Evolutionary conservation across 2,797 vertebrate species (phyloP).

Genomic region (Peromyscus aztecus): DNA sequence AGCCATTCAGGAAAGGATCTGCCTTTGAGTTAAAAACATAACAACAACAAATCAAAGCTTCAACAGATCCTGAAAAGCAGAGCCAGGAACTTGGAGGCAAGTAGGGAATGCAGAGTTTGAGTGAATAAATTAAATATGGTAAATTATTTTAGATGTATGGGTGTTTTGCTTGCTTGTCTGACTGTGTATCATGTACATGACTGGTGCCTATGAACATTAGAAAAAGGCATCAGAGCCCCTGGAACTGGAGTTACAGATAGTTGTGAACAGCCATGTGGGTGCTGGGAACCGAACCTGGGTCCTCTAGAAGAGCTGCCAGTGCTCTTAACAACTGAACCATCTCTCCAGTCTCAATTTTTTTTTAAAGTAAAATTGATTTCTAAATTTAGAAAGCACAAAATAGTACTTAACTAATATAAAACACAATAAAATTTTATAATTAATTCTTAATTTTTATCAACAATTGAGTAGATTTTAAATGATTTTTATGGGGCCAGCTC

Average conservation of each 20-base stretch:
- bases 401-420: conserved; percentile 3
- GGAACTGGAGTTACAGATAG: neutral
- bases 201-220: neutral
- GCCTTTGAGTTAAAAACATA: neutral
- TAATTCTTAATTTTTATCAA: conserved; percentile 46
- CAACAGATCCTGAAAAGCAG: neutral
- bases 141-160: neutral
- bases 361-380: conserved; percentile 31
- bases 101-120: conserved; percentile 20
- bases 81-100: neutral
- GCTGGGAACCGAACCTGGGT: neutral
- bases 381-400: conserved; percentile 22
- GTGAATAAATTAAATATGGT: neutral
- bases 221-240: neutral
- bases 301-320: neutral
- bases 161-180: neutral
- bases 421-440: conserved; percentile 23
- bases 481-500: neutral
- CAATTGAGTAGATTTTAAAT: conserved; percentile 19
- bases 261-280: neutral
- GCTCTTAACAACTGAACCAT: neutral
- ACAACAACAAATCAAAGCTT: conserved; percentile 8
- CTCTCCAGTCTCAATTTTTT: no score
- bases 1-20: neutral
- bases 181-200: neutral